Evolutionary conservation across 2,797 vertebrate species (phyloP), one percentile per base, ranked within the genome.

Genomic region (Myiothlypis chrysogaster): DNA sequence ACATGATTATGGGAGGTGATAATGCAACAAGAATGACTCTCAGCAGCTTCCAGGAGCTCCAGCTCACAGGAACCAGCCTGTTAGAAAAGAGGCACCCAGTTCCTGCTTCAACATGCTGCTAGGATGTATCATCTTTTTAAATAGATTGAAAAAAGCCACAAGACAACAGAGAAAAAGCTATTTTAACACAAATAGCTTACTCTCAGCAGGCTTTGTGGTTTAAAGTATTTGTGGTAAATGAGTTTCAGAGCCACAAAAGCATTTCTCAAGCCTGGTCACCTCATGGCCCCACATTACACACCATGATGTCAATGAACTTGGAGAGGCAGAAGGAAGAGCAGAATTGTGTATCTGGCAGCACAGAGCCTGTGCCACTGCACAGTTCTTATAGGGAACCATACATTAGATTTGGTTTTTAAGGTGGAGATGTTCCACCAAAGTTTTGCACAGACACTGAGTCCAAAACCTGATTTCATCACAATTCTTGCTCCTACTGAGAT

Each of bases 1-100:
- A 93, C 64, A 92, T 46, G 90, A 96, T 97, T 96, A 93, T 72
- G 63, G 80, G 86, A 93, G 89, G 95, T 82, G 87, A 87, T 92
- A 97, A 97, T 95, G 94, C 79, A 96, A 70, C 76, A 83, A 41
- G 92, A 94, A 91, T 66, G 59, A 83, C 80, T 89, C 91, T 85
- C 68, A 34, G 68, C 91, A 95, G 87, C 93, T 94, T 95, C 81
- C 81, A 95, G 65, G 87, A 94, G 87, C 61, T 87, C 55, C 39
- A 7, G 75, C 90, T 95, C 73, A n/a, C 7, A 61, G 63, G 57
- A 76, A 46, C 16, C 43, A 93, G 65, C 17, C 79, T 92, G 69
- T 43, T 72, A 82, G 85, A 68, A 65, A 73, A 66, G n/a, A 83
- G 27, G 16, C 59, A 94, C 53, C 53, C 64, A 73, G 15, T 34